Conservation (phyloP, 23 tunicate genomes). For the Halocynthia aurantium region DNA sequence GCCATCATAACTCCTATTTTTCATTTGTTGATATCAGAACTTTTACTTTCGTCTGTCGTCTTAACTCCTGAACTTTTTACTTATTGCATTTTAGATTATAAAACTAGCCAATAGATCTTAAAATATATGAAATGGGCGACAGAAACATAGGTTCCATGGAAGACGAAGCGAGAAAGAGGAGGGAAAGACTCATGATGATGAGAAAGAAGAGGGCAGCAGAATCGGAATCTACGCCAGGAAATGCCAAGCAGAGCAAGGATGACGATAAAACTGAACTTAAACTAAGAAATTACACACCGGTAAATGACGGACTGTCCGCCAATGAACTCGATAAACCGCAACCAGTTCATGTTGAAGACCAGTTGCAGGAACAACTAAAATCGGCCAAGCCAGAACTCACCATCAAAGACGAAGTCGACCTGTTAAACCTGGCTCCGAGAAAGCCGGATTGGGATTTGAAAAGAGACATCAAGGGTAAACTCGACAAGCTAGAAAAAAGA, state of each 20-base stretch:
- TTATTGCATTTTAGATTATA: no score
- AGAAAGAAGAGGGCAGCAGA: constrained; percentile 39
- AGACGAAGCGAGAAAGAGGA: constrained; percentile 70
- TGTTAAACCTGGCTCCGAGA: constrained; percentile 80
- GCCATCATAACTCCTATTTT: no score
- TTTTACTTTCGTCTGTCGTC: no score
- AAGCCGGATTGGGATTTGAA: constrained; percentile 97
- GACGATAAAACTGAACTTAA: constrained; percentile 64
- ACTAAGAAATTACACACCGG: constrained; percentile 66
- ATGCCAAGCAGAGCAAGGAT: constrained; percentile 43
- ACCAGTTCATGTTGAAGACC: constrained; percentile 65
- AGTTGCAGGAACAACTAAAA: constrained; percentile 64
- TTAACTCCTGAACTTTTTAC: no score
- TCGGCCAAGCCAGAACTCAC: constrained; percentile 42
- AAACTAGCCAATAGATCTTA: no score
- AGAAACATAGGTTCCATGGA: constrained; percentile 48
- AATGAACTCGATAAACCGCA: constrained; percentile 23
- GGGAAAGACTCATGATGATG: constrained; percentile 69
- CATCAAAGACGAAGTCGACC: constrained; percentile 73
- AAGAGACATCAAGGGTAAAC: constrained; percentile 69
- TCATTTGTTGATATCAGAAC: no score
- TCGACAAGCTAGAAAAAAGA: constrained; percentile 74
- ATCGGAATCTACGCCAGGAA: constrained; percentile 20
- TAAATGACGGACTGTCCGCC: constrained; percentile 36
- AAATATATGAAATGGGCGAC: no score